Percentiles rank a stretch among this genome's conserved stretches.
phyloP scores from a whole-genome alignment of 2,113 vertebrate genomes.

The Alexandromys fortis region DNA sequence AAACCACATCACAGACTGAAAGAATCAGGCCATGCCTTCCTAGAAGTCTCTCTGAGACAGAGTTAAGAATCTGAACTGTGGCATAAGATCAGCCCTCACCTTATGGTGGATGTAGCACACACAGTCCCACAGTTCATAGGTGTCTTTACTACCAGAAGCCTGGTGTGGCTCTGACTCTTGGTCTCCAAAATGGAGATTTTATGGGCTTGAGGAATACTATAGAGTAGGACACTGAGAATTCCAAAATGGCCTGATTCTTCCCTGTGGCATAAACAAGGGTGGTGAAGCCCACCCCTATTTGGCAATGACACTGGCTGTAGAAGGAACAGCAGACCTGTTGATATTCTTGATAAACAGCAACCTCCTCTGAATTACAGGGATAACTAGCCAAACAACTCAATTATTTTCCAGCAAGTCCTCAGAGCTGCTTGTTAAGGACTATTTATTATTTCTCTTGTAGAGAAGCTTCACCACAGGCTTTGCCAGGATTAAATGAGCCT shows the following conservation, averaged over 20 bases:
- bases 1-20: not conserved
- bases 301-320: constrained; percentile 90
- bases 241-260: constrained; percentile 93
- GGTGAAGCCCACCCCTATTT: constrained; percentile 92
- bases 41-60: not conserved
- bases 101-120: constrained; percentile 90
- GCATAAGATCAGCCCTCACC: constrained; percentile 82
- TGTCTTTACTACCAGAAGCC: constrained; percentile 92
- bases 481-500: constrained; percentile 82
- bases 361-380: constrained; percentile 91
- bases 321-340: constrained; percentile 85
- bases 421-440: constrained; percentile 97
- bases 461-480: not conserved
- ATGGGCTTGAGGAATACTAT: constrained; percentile 89
- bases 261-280: constrained; percentile 92
- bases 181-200: constrained; percentile 92
- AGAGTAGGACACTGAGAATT: constrained; percentile 93
- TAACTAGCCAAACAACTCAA: constrained; percentile 95
- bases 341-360: constrained; percentile 94
- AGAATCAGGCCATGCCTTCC: not conserved
- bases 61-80: not conserved
- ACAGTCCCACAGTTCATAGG: constrained; percentile 89
- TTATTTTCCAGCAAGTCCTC: constrained; percentile 96
- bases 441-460: constrained; percentile 93
- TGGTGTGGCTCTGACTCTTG: constrained; percentile 89